Conservation (phyloP, 1,140 invertebrate species). For the Eumeta japonica region DNA sequence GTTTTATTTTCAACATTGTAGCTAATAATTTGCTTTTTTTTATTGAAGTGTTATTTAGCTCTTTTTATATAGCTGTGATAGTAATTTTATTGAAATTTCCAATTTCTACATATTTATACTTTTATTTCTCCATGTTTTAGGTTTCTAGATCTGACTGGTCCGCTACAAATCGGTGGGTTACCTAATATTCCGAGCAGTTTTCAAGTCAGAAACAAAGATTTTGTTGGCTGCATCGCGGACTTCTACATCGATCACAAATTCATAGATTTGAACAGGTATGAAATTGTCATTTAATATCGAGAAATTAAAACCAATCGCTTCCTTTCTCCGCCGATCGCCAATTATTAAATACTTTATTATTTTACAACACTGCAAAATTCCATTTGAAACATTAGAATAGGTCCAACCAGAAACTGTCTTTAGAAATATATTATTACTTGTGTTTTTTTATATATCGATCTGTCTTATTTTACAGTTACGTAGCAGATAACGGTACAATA, state of each 20-base stretch:
- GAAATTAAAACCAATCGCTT: background rate
- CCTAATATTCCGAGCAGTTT: constrained; percentile 80
- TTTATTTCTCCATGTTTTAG: constrained; percentile 39
- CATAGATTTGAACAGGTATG: constrained; percentile 80
- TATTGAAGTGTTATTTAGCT: constrained; percentile 4
- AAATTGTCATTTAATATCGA: constrained; percentile 6
- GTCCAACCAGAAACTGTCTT: background rate
- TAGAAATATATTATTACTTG: background rate
- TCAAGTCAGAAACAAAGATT: constrained; percentile 82
- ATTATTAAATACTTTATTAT: background rate
- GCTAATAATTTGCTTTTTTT: constrained; percentile 3
- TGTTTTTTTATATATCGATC: too few relatives aligned
- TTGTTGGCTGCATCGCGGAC: constrained; percentile 89
- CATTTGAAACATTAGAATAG: background rate
- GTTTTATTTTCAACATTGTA: too few relatives aligned
- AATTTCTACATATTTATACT: background rate
- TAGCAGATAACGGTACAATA: constrained; percentile 86
- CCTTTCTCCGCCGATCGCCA: background rate
- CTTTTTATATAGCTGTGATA: too few relatives aligned
- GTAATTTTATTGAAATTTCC: too few relatives aligned
- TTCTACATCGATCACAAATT: constrained; percentile 85
- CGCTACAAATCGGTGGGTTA: constrained; percentile 90
- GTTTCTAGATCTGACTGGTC: constrained; percentile 93
- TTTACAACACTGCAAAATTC: background rate
- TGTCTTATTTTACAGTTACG: constrained; percentile 62